Percentiles rank a stretch among this genome's conserved stretches.
These are phyloP conservation scores for Morpho helenor DNA, from an alignment of 2,888 invertebrate genomes.

Conservation along the genomic window DNA sequence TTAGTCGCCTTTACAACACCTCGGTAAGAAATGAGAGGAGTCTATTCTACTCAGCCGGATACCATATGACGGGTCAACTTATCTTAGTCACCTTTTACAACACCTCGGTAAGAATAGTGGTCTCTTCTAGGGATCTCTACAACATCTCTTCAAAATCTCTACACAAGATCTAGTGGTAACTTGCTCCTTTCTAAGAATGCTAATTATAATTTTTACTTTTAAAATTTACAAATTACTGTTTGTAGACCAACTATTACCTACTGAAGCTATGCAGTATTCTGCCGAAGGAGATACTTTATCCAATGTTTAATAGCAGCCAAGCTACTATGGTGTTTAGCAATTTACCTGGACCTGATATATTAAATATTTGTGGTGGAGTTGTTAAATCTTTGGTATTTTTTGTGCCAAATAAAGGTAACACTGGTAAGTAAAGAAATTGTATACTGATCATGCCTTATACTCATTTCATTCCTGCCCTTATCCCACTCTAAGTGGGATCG, in stretches of 20 bases:
- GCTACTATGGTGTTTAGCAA: conserved; percentile 75
- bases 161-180: no score
- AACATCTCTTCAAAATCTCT: no score
- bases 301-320: conserved; percentile 57
- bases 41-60: no score
- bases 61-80: no score
- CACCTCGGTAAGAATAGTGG: no score
- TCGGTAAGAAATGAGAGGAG: no score
- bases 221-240: neutral
- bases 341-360: conserved; percentile 63
- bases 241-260: conserved; percentile 66
- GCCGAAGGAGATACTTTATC: conserved; percentile 56
- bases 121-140: no score
- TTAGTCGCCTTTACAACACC: no score
- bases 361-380: conserved; percentile 55
- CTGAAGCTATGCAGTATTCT: conserved; percentile 61
- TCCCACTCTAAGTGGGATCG: no score
- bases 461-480: neutral
- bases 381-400: conserved; percentile 71
- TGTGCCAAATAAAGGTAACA: conserved; percentile 71
- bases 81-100: no score
- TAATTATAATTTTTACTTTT: no score
- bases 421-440: conserved; percentile 43
- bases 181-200: no score
- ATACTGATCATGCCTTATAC: neutral